Percentiles rank a stretch among this genome's conserved stretches.
Evolutionary conservation across 2,888 invertebrate genomes (phyloP).

Genomic region (Caenorhabditis sp.): DNA sequence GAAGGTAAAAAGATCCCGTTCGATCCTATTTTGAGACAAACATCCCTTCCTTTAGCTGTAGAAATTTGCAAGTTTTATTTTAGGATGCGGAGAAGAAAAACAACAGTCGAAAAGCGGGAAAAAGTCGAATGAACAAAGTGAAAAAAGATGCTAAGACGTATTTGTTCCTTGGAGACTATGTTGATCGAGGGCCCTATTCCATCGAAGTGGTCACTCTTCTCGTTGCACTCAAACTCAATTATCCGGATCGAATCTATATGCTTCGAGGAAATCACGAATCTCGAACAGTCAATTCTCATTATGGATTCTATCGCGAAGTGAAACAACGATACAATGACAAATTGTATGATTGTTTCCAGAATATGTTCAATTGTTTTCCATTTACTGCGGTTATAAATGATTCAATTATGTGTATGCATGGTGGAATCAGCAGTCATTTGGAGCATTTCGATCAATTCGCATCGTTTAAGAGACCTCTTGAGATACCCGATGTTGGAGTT

Average conservation of each 20-base stretch:
- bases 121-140: constrained; percentile 4
- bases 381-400: constrained; percentile 93
- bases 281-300: constrained; percentile 76
- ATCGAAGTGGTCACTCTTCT: constrained; percentile 78
- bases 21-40: too few species aligned
- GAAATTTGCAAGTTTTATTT: background rate
- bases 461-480: constrained; percentile 75
- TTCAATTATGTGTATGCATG: constrained; percentile 81
- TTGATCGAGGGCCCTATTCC: constrained; percentile 90
- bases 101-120: constrained; percentile 7
- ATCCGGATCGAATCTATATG: constrained; percentile 85
- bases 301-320: constrained; percentile 69
- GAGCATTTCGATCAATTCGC: constrained; percentile 71
- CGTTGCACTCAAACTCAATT: constrained; percentile 83
- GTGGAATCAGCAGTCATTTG: constrained; percentile 75
- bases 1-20: too few species aligned
- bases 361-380: constrained; percentile 89
- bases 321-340: constrained; percentile 79
- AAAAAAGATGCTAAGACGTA: constrained; percentile 77
- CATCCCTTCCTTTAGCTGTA: too few species aligned
- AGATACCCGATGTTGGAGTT: constrained; percentile 75
- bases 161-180: constrained; percentile 94
- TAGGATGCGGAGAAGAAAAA: background rate
- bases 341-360: constrained; percentile 34
- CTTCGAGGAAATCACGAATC: constrained; percentile 98